Percentiles rank a stretch among this genome's conserved stretches.
These are phyloP conservation scores for Drosophila borborema DNA, from an alignment of 2,888 invertebrate species.

Conservation along the genomic window DNA sequence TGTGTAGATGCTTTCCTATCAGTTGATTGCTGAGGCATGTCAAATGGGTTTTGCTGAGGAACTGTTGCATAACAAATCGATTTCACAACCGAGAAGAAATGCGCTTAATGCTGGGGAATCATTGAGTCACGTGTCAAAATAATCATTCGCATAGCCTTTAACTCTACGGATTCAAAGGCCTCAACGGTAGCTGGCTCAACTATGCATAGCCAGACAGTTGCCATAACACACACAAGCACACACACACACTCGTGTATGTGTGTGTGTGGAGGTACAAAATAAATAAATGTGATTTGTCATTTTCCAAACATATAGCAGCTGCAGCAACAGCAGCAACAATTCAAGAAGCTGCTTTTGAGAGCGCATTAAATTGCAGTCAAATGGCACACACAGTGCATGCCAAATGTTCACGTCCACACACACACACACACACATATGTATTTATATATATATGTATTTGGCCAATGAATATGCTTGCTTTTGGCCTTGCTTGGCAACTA, in stretches of 20 bases:
- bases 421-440: conserved; percentile 7
- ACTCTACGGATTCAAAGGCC: conserved; percentile 31
- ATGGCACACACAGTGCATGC: conserved; percentile 77
- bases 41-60: conserved; percentile 17
- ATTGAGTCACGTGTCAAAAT: conserved; percentile 55
- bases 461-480: conserved; percentile 60
- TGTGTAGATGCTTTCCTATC: not conserved
- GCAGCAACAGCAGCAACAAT: conserved; percentile 28
- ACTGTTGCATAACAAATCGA: conserved; percentile 44
- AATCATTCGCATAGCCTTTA: conserved; percentile 55
- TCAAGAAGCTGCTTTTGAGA: conserved; percentile 47
- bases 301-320: conserved; percentile 69
- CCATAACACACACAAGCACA: not conserved
- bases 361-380: conserved; percentile 81
- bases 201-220: conserved; percentile 18
- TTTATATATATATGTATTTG: conserved; percentile 24
- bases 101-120: conserved; percentile 19
- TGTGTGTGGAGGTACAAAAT: conserved; percentile 53
- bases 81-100: conserved; percentile 26
- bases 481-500: conserved; percentile 41
- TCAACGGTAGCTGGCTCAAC: conserved; percentile 37
- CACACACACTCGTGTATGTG: not conserved
- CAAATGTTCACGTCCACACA: conserved; percentile 59
- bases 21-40: conserved; percentile 10
- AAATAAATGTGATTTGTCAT: conserved; percentile 82